Evolutionary conservation across 2,888 invertebrate species (phyloP).

Genomic region (Drosophila recens): DNA sequence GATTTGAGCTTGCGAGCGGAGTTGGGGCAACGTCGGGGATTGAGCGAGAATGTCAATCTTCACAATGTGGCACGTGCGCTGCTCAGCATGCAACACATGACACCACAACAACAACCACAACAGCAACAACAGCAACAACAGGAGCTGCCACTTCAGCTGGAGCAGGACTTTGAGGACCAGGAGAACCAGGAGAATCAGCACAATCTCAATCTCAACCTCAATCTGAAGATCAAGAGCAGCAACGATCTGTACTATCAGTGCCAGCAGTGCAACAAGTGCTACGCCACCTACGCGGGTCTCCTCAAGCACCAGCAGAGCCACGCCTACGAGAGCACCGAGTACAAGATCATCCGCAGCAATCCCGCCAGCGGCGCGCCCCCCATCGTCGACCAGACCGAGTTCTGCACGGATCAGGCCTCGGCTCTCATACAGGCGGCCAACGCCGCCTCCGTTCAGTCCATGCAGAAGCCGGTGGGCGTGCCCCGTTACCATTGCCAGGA

Average conservation of each 20-base stretch:
- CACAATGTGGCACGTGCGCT: constrained; percentile 81
- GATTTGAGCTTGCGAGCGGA: constrained; percentile 74
- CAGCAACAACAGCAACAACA: constrained; percentile 7
- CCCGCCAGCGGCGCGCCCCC: constrained; percentile 64
- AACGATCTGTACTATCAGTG: constrained; percentile 85
- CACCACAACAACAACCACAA: constrained; percentile 52
- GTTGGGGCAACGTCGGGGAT: constrained; percentile 60
- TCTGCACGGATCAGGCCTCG: constrained; percentile 81
- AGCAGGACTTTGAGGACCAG: constrained; percentile 51
- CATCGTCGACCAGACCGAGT: constrained; percentile 80
- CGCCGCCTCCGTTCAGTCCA: constrained; percentile 76
- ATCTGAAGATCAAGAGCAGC: constrained; percentile 75
- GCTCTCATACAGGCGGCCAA: constrained; percentile 79
- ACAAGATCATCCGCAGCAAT: constrained; percentile 83
- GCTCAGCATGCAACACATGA: constrained; percentile 79
- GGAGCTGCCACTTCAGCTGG: neutral
- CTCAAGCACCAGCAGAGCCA: constrained; percentile 84
- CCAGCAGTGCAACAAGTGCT: constrained; percentile 85
- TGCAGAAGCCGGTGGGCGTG: constrained; percentile 84
- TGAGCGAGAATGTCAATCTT: constrained; percentile 80
- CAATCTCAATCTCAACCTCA: constrained; percentile 16
- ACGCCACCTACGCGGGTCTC: constrained; percentile 84
- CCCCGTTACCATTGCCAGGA: constrained; percentile 96
- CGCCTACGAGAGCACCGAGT: constrained; percentile 82
- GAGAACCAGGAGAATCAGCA: constrained; percentile 48